These are phyloP conservation scores for Neodon shergylaensis DNA, from an alignment of 2,113 vertebrate species.

Conservation along the genomic window DNA sequence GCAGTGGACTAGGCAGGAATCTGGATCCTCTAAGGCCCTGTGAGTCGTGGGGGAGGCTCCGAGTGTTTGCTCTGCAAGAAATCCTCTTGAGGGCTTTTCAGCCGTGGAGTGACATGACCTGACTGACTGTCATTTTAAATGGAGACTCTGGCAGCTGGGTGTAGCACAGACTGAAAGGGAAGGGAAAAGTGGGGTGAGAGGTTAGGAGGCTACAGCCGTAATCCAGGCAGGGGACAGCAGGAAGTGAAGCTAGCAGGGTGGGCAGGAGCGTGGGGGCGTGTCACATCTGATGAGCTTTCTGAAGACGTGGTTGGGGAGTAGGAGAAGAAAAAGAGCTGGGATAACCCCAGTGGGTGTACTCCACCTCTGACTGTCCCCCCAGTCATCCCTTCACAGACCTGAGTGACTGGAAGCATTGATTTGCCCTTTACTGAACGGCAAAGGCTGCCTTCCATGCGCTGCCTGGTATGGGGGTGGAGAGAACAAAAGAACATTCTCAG, in stretches of 20 bases:
- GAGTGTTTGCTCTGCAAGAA: background rate
- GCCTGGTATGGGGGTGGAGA: background rate
- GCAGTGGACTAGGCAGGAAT: background rate
- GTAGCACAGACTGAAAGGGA: background rate
- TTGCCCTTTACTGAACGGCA: background rate
- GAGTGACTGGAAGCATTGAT: background rate
- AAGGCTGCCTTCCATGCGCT: background rate
- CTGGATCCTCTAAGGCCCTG: background rate
- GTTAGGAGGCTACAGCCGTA: background rate
- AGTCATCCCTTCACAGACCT: background rate
- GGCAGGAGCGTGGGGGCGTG: background rate
- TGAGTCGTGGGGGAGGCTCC: background rate
- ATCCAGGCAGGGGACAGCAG: background rate
- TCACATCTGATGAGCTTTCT: background rate
- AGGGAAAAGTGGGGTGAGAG: background rate
- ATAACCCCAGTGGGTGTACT: background rate
- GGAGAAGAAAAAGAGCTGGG: background rate
- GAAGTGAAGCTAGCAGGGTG: background rate
- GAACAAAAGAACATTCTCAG: constrained; percentile 8
- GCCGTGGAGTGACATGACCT: background rate
- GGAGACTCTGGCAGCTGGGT: background rate
- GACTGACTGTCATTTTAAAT: background rate
- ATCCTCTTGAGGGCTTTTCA: background rate
- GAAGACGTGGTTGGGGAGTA: background rate
- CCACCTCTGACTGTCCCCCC: background rate